Evolutionary conservation across 2,113 vertebrate genomes (phyloP).

Genomic region (Oplegnathus fasciatus): DNA sequence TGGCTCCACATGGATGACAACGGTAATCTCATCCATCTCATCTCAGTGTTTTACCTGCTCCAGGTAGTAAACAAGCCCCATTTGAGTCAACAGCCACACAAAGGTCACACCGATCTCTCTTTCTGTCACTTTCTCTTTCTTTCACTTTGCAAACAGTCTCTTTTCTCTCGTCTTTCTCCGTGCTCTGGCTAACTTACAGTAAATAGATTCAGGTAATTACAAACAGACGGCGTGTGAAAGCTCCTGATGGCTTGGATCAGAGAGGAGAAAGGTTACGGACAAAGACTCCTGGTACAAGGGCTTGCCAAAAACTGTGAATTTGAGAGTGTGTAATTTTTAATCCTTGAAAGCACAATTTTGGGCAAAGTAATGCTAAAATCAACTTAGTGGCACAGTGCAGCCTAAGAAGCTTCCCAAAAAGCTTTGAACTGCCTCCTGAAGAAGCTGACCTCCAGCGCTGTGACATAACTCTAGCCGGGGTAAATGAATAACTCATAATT

Average conservation of each 20-base stretch:
- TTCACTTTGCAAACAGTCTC: neutral
- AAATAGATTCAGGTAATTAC: neutral
- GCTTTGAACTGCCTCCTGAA: slow-evolving; percentile 14
- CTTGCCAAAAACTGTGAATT: neutral
- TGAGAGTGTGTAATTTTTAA: neutral
- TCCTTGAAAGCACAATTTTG: neutral
- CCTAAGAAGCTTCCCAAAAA: neutral
- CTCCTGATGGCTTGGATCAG: slow-evolving; percentile 5
- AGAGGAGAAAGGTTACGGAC: neutral
- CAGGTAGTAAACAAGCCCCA: neutral
- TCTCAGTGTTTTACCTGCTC: slow-evolving; percentile 13
- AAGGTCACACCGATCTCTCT: neutral
- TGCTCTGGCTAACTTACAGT: neutral
- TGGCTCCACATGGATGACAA: slow-evolving; percentile 4
- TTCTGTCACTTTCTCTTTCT: neutral
- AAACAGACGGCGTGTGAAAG: slow-evolving; percentile 16
- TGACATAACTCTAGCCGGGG: slow-evolving; percentile 34
- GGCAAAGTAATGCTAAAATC: neutral
- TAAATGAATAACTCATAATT: slow-evolving; percentile 42
- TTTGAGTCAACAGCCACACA: neutral
- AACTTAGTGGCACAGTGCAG: neutral
- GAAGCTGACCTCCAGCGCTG: neutral
- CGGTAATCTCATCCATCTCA: slow-evolving; percentile 43
- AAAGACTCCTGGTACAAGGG: neutral
- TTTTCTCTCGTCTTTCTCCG: neutral